Evolutionary conservation across 2,797 vertebrate genomes (phyloP).

Genomic region (Saxicola maurus): DNA sequence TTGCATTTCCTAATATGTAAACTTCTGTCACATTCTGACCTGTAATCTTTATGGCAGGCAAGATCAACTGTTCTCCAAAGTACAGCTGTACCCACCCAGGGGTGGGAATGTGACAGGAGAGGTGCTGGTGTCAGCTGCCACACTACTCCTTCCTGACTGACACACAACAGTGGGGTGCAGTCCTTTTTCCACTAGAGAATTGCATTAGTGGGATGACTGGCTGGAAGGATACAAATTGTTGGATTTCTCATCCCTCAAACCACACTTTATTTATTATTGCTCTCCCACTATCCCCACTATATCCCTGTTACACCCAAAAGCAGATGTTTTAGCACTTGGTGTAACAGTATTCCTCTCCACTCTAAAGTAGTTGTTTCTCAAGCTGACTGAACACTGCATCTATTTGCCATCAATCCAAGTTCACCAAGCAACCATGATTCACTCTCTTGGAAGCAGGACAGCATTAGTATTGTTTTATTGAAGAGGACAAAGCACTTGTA

Average conservation of each 20-base stretch:
- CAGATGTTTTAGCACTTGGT: not conserved
- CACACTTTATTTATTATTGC: not conserved
- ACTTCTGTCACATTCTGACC: not conserved
- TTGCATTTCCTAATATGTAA: not conserved
- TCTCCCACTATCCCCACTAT: not conserved
- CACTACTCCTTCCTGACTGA: not conserved
- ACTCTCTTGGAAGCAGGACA: not conserved
- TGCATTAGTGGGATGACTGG: not conserved
- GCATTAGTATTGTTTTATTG: not conserved
- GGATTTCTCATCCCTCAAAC: not conserved
- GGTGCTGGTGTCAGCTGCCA: not conserved
- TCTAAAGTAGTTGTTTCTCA: not conserved
- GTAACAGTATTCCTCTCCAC: not conserved
- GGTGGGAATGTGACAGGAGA: not conserved
- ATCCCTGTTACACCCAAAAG: not conserved
- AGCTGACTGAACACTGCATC: not conserved
- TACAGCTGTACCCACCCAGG: not conserved
- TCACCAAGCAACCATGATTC: not conserved
- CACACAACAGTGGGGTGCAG: fast-evolving
- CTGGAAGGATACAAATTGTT: not conserved
- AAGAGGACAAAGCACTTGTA: not conserved
- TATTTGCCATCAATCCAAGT: not conserved
- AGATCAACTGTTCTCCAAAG: not conserved
- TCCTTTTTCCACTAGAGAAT: not conserved
- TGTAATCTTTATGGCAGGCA: not conserved